These are phyloP conservation scores for Apis dorsata DNA, from an alignment of 1,140 invertebrate genomes.

Conservation along the genomic window DNA sequence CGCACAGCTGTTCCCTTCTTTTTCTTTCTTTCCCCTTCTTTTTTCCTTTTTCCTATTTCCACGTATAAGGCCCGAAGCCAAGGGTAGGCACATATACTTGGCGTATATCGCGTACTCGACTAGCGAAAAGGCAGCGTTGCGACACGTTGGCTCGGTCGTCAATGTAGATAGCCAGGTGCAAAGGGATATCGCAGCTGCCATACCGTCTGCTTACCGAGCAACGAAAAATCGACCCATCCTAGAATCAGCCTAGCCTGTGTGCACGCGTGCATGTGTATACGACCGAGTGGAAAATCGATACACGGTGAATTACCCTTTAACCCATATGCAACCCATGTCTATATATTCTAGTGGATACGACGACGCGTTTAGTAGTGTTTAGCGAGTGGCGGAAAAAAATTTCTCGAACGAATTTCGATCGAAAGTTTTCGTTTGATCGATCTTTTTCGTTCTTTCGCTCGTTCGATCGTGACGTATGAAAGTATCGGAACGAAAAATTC, in stretches of 20 bases:
- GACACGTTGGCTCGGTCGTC: constrained; percentile 22
- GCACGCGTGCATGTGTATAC: neutral
- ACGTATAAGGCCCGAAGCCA: constrained; percentile 60
- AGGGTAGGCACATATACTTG: constrained; percentile 22
- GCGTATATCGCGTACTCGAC: too few species aligned
- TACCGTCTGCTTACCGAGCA: constrained; percentile 39
- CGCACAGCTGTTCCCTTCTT: constrained; percentile 62
- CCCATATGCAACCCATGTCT: constrained; percentile 9
- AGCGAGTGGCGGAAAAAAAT: neutral
- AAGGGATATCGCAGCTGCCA: constrained; percentile 52
- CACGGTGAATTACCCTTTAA: constrained; percentile 33
- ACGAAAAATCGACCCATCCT: constrained; percentile 61
- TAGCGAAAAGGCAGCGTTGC: neutral
- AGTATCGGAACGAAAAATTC: too few species aligned
- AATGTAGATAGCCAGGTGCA: constrained; percentile 59
- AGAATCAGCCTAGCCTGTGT: neutral
- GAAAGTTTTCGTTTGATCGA: too few species aligned
- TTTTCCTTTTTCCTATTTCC: constrained; percentile 30
- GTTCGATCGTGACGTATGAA: too few species aligned
- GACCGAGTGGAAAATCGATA: constrained; percentile 18
- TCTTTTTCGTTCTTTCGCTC: too few species aligned
- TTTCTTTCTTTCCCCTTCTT: neutral
- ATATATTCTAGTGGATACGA: neutral
- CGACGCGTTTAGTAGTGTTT: neutral
- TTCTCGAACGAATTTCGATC: too few species aligned